Evolutionary conservation across 2,888 invertebrate genomes (phyloP), one percentile per base, ranked within the genome.

Genomic region (Toxonevra muliebris): DNA sequence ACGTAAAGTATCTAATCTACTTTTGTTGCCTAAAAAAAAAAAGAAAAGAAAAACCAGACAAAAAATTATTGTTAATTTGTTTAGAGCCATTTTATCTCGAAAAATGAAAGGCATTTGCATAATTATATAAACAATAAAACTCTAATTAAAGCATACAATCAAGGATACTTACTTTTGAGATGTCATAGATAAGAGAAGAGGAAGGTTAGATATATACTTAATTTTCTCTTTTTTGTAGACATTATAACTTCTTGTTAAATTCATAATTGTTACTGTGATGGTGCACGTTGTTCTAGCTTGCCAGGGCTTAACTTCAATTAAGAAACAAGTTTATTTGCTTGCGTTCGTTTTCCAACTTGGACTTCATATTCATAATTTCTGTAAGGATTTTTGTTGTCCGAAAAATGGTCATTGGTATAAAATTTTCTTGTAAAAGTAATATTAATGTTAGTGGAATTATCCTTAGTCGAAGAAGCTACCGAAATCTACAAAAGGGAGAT

Each of bases 221-320:
- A 12, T 48, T 64, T 62, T 40, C 43, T 55, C 48, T 50, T 7
- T 9, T 60, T 42, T 60, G 67, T 66, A 69, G 71, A 63, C 68
- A 65, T 75, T 75, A 78, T 83, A 82, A 83, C 76, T 84, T 83
- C 83, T 82, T 82, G 81, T 83, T 84, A 81, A 75, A 76, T 73
- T 76, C 78, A 78, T 80, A 80, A 78, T 82, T 79, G 79, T 78
- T 78, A 75, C 71, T 65, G 59, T 59, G 17, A 13, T 43, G 55
- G 40, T 42, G 55, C 54, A 61, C 17, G 50, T 19, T 66, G 60
- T 2, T 2, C 9, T 9, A 30, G 55, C 63, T 66, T 71, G 15
- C 61, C 58, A 68, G 73, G 81, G 84, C 82, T 83, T 83, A 81
- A 82, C 83, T 81, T 82, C 82, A 84, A 83, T 83, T 83, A 81